Evolutionary conservation across 1,140 invertebrate genomes (phyloP), one percentile per base, ranked within the genome.

Genomic region (Dendroctonus valens): DNA sequence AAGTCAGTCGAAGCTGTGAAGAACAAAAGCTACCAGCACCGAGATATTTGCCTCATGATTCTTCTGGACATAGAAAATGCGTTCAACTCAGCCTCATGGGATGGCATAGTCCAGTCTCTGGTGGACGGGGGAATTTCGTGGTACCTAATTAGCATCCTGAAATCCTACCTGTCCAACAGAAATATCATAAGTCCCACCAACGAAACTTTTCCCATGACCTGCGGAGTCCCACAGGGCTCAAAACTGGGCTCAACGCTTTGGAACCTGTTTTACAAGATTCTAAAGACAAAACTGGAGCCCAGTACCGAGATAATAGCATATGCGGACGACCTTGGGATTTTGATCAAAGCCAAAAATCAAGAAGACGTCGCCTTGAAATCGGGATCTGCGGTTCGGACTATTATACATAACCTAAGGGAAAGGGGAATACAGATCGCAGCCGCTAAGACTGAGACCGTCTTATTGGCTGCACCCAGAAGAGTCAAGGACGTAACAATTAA

Each of bases 171-270:
- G 26, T 26, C 26, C 26, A 3, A 26, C 26, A 26, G 26, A 26
- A 26, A 26, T 3, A 26, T 26, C 3, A 26, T 26, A 26, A 26
- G 3, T 26, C 26, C 26, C 1, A 26, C 26, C 26, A 26, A 26
- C 26, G 26, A 26, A 26, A 26, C 26, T 26, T 12, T 46, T 2
- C 42, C 42, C 8, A 12, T 46, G 42, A 46, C 42, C 8, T 46
- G 42, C 42, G 78, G 80, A 0, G 80, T 80, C 38, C 80, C 80
- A 0, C 79, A 82, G 65, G 80, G 79, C 0, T 82, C 79, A 0
- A 74, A 80, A 0, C 58, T 80, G 0, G 79, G 79, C 0, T 77
- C 79, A 0, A 46, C 66, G 0, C 58, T 79, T 0, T 81, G 79
- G 78, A 81, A 80, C 49, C 6, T 80, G 0, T 61, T 79, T 0